A percentile compares a stretch with the other conserved stretches of the same genome.
Evolutionary conservation across 2,888 invertebrate genomes (phyloP).

Genomic region (Eledone cirrhosa): DNA sequence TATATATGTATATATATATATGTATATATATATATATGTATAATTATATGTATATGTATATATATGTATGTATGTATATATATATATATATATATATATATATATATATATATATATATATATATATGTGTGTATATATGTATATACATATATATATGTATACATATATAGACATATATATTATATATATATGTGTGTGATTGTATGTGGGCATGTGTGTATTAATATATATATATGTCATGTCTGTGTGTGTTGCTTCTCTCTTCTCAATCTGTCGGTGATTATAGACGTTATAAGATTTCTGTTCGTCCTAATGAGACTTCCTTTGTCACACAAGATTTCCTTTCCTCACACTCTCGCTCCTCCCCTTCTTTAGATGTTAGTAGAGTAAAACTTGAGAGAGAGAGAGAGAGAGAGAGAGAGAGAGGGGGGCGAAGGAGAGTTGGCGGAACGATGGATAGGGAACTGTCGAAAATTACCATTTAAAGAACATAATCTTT

Average conservation of each 20-base stretch:
- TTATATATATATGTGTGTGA: neutral
- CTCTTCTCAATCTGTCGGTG: too few relatives aligned
- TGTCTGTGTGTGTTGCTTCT: too few relatives aligned
- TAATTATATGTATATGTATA: neutral
- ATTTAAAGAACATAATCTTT: too few relatives aligned
- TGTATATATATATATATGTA: too few relatives aligned
- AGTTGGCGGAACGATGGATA: neutral
- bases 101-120: neutral
- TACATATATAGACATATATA: neutral
- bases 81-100: neutral
- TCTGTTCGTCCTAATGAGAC: too few relatives aligned
- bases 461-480: too few relatives aligned
- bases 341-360: too few relatives aligned
- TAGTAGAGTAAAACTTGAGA: too few relatives aligned
- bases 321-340: too few relatives aligned
- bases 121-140: neutral
- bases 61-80: neutral
- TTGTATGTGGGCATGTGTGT: neutral
- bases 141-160: neutral
- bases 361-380: too few relatives aligned
- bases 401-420: neutral
- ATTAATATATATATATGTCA: neutral
- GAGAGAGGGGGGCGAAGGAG: neutral
- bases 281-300: too few relatives aligned
- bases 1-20: neutral